These are phyloP conservation scores for Drosophila mettleri DNA, from an alignment of 2,888 invertebrate species.

Conservation along the genomic window DNA sequence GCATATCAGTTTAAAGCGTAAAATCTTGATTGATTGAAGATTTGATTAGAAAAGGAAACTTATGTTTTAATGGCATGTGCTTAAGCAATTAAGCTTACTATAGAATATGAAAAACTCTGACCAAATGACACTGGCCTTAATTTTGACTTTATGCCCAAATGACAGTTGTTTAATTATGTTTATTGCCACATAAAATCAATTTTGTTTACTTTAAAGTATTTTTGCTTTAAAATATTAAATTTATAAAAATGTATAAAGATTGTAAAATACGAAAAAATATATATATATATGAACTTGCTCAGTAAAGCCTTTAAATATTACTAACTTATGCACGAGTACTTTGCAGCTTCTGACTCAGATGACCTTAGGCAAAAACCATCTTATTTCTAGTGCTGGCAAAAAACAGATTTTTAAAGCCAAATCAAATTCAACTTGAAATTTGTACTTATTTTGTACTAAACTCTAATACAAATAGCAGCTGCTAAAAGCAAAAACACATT, in stretches of 20 bases:
- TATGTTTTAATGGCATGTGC: conserved; percentile 7
- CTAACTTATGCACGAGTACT: not conserved
- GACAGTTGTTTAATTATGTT: too few relatives aligned
- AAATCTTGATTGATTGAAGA: not conserved
- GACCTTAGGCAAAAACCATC: not conserved
- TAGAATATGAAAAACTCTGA: too few relatives aligned
- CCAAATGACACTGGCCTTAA: too few relatives aligned
- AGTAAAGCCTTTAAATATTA: not conserved
- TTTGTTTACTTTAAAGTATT: too few relatives aligned
- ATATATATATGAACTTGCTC: not conserved
- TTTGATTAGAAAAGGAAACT: not conserved
- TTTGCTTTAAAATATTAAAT: too few relatives aligned
- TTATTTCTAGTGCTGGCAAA: not conserved
- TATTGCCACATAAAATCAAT: too few relatives aligned
- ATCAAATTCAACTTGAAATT: not conserved
- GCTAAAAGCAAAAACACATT: not conserved
- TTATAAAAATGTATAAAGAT: too few relatives aligned
- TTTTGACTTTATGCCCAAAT: too few relatives aligned
- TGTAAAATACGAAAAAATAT: too few relatives aligned
- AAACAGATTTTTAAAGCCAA: not conserved
- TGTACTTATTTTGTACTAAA: not conserved
- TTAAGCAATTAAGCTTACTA: too few relatives aligned
- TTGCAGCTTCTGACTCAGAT: not conserved
- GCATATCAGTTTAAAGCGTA: not conserved
- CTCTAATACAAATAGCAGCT: not conserved